Evolutionary conservation across 2,113 vertebrate genomes (phyloP).

Genomic region (Macaca fascicularis): DNA sequence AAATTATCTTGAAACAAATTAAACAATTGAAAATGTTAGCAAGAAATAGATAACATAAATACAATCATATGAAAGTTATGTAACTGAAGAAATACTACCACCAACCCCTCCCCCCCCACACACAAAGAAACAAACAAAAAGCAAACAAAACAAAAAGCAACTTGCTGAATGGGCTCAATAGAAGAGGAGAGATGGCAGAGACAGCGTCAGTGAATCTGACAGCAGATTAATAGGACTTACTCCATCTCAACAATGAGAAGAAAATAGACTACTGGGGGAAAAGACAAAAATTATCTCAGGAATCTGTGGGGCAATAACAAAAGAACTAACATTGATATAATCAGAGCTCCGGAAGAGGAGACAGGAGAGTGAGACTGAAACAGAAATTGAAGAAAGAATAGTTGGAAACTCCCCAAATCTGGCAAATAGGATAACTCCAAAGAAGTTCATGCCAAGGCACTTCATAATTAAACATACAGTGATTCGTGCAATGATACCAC

Average conservation of each 20-base stretch:
- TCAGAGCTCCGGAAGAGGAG: background rate
- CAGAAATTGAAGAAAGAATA: background rate
- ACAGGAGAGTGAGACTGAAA: background rate
- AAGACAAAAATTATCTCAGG: background rate
- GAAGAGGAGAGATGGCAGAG: background rate
- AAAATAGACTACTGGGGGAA: accelerated
- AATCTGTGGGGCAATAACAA: background rate
- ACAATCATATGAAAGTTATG: background rate
- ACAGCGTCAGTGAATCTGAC: background rate
- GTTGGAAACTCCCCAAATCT: background rate
- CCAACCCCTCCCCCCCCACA: background rate
- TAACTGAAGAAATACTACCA: background rate
- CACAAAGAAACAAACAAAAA: too few species aligned
- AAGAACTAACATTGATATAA: background rate
- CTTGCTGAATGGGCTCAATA: background rate
- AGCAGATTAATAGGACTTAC: background rate
- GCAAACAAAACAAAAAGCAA: background rate
- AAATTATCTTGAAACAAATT: background rate
- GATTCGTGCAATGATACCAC: background rate
- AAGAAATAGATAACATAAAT: background rate
- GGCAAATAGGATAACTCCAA: background rate
- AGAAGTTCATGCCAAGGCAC: background rate
- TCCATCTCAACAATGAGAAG: background rate
- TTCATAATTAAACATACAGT: background rate
- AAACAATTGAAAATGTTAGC: background rate